Percentiles rank a stretch among this genome's conserved stretches.
Evolutionary conservation across 2,797 vertebrate species (phyloP).

Genomic region (Nannoperca australis): DNA sequence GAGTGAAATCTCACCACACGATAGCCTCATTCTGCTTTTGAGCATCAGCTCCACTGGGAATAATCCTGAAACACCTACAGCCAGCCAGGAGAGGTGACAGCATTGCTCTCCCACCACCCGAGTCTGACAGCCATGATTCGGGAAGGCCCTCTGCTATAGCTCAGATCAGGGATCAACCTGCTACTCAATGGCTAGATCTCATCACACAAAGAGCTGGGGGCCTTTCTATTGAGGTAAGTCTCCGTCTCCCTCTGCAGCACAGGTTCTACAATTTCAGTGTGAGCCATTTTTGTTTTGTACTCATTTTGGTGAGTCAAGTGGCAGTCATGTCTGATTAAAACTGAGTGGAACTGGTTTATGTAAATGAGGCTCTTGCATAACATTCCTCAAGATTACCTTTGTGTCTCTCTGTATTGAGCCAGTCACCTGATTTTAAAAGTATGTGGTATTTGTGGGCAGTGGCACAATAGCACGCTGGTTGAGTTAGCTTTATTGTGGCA

Average conservation of each 20-base stretch:
- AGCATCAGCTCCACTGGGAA: conserved; percentile 46
- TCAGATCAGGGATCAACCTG: conserved; percentile 66
- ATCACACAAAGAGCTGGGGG: conserved; percentile 76
- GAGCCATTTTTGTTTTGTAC: conserved; percentile 37
- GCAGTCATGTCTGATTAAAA: conserved; percentile 71
- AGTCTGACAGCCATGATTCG: conserved; percentile 75
- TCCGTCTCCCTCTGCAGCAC: conserved; percentile 33
- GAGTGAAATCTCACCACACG: conserved; percentile 48
- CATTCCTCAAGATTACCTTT: conserved; percentile 22
- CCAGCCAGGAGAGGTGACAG: conserved; percentile 63
- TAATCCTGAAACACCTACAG: conserved; percentile 48
- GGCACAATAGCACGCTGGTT: background rate
- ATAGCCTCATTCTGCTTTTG: conserved; percentile 60
- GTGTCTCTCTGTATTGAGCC: conserved; percentile 11
- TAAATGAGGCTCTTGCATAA: conserved; percentile 42
- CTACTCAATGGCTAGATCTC: conserved; percentile 83
- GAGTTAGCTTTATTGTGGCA: conserved; percentile 6
- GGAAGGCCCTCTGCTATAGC: conserved; percentile 64
- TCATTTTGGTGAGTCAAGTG: conserved; percentile 61
- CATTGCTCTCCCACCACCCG: conserved; percentile 41
- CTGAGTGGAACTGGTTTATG: conserved; percentile 60
- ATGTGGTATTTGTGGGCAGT: conserved; percentile 6
- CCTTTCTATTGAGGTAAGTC: conserved; percentile 83
- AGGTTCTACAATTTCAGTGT: conserved; percentile 44
- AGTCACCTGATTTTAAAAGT: conserved; percentile 31